A percentile compares a stretch with the other conserved stretches of the same genome.
Evolutionary conservation across 2,113 vertebrate genomes (phyloP).

Genomic region (Smithornis capensis): DNA sequence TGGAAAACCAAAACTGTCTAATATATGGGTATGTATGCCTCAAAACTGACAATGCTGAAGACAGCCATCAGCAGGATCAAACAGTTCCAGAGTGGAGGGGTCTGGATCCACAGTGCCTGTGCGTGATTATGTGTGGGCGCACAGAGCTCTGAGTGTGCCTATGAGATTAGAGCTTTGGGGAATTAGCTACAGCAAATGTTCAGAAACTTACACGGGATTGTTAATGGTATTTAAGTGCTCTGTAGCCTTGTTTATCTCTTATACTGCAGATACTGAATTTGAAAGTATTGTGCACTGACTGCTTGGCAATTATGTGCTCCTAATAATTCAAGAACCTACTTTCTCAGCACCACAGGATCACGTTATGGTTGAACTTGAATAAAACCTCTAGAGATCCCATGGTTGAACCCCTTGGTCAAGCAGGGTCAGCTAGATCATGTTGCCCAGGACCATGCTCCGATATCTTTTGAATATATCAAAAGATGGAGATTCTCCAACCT

Average conservation of each 20-base stretch:
- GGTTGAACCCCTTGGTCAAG: neutral
- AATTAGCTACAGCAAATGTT: neutral
- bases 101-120: neutral
- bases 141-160: neutral
- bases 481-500: neutral
- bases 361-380: neutral
- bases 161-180: neutral
- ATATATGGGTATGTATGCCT: neutral
- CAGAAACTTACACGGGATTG: neutral
- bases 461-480: neutral
- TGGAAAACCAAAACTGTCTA: neutral
- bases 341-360: neutral
- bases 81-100: neutral
- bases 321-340: neutral
- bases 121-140: fast-evolving
- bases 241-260: neutral
- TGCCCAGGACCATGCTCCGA: neutral
- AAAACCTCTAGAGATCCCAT: neutral
- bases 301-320: neutral
- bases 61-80: neutral
- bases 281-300: neutral
- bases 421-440: neutral
- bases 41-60: neutral
- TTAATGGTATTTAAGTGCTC: neutral
- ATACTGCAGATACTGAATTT: neutral